These are phyloP conservation scores for Montifringilla adamsi DNA, from an alignment of 2,113 vertebrate genomes.

Conservation along the genomic window DNA sequence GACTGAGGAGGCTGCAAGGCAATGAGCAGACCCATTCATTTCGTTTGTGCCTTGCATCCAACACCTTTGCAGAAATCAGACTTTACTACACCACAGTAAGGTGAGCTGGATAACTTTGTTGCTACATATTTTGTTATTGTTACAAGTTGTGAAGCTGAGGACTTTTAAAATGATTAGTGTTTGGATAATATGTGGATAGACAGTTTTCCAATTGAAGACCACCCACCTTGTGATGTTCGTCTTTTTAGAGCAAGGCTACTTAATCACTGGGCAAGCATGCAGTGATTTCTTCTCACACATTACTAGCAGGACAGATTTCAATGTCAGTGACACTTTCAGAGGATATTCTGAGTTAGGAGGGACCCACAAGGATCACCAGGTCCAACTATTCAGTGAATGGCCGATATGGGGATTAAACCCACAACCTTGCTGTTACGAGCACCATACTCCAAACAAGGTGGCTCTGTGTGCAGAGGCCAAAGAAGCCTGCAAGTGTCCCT, in stretches of 20 bases:
- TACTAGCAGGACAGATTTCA: background rate
- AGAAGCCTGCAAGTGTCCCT: background rate
- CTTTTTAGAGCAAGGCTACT: background rate
- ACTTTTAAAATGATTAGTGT: background rate
- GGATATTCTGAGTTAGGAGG: background rate
- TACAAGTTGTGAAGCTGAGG: background rate
- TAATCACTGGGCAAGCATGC: background rate
- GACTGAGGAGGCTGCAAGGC: background rate
- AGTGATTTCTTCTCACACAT: background rate
- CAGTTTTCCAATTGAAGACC: background rate
- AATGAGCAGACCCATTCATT: background rate
- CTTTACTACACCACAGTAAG: background rate
- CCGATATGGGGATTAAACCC: background rate
- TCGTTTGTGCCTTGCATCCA: background rate
- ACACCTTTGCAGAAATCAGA: background rate
- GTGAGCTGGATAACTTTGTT: background rate
- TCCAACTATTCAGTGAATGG: background rate
- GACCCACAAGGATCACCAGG: background rate
- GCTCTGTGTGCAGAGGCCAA: background rate
- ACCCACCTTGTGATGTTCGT: background rate
- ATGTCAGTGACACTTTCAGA: background rate
- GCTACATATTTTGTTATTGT: background rate
- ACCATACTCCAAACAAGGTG: background rate
- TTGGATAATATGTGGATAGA: accelerated
- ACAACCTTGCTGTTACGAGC: background rate